These are phyloP conservation scores for Sarcophaga peregrina DNA, from an alignment of 1,140 invertebrate species.

Conservation along the genomic window DNA sequence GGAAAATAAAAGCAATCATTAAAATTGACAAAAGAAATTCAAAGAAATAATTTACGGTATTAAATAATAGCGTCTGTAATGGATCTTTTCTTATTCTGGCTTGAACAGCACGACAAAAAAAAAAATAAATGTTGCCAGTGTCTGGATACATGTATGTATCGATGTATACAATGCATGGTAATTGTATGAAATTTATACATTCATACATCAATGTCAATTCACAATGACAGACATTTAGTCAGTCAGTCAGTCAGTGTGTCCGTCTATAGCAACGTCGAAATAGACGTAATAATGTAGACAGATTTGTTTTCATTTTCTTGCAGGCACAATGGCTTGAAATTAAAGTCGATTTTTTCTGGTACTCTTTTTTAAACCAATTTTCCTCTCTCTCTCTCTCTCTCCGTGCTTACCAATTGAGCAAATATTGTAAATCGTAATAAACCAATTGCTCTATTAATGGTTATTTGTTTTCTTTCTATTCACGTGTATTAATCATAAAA, in stretches of 20 bases:
- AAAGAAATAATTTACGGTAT: neutral
- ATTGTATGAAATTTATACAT: neutral
- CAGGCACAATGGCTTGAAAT: too few relatives aligned
- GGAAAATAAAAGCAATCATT: conserved; percentile 2
- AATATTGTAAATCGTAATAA: neutral
- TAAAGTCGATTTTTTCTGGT: neutral
- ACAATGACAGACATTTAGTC: conserved; percentile 19
- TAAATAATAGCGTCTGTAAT: neutral
- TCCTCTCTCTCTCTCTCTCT: neutral
- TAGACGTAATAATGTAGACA: too few relatives aligned
- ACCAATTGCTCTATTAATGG: neutral
- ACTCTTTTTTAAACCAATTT: neutral
- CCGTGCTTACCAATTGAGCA: too few relatives aligned
- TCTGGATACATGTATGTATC: too few relatives aligned
- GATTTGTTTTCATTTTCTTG: too few relatives aligned
- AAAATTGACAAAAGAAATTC: conserved; percentile 25
- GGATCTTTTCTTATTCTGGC: too few relatives aligned
- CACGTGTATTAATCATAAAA: neutral
- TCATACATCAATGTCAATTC: conserved; percentile 17
- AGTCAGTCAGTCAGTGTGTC: neutral
- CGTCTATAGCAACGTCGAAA: too few relatives aligned
- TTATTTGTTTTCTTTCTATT: neutral
- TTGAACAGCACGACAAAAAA: too few relatives aligned
- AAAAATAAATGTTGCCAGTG: too few relatives aligned
- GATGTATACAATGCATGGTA: neutral